A percentile compares a stretch with the other conserved stretches of the same genome.
Conservation (phyloP, 92 coral and sea anemone genomes). For the Paramuricea clavata region DNA sequence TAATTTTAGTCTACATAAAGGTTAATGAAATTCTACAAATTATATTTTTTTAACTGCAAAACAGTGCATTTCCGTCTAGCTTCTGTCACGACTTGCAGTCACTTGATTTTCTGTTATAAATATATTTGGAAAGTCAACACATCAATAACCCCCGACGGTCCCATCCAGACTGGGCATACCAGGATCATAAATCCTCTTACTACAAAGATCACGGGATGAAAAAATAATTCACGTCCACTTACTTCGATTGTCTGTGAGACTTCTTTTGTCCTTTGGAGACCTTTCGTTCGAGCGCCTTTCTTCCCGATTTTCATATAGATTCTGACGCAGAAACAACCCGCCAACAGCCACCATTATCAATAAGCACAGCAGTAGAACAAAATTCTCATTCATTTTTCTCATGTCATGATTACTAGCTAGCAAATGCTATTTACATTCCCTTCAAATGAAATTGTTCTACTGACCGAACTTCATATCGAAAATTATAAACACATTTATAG, state of each 20-base stretch:
- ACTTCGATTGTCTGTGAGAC: not conserved
- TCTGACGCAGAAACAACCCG: slow-evolving; percentile 15
- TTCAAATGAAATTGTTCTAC: not conserved
- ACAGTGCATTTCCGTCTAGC: too few species aligned
- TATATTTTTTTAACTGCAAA: too few species aligned
- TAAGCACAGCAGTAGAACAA: not conserved
- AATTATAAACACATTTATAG: too few species aligned
- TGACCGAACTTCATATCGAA: too few species aligned
- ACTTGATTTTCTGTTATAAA: too few species aligned
- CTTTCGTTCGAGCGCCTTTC: not conserved
- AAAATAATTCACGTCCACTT: not conserved
- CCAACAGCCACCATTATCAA: slow-evolving; percentile 21
- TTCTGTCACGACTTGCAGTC: too few species aligned
- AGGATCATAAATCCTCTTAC: too few species aligned
- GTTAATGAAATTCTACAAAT: too few species aligned
- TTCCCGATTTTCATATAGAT: not conserved
- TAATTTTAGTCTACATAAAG: not conserved
- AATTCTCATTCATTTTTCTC: slow-evolving; percentile 39
- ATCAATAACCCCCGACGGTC: not conserved
- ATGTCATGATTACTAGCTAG: not conserved
- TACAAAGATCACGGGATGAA: not conserved
- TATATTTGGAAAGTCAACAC: too few species aligned
- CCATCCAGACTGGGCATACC: too few species aligned
- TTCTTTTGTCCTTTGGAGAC: slow-evolving; percentile 6
- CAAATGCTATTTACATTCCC: not conserved